Evolutionary conservation across 2,113 vertebrate species (phyloP), one percentile per base, ranked within the genome.

Genomic region (Lepidothrix coronata): DNA sequence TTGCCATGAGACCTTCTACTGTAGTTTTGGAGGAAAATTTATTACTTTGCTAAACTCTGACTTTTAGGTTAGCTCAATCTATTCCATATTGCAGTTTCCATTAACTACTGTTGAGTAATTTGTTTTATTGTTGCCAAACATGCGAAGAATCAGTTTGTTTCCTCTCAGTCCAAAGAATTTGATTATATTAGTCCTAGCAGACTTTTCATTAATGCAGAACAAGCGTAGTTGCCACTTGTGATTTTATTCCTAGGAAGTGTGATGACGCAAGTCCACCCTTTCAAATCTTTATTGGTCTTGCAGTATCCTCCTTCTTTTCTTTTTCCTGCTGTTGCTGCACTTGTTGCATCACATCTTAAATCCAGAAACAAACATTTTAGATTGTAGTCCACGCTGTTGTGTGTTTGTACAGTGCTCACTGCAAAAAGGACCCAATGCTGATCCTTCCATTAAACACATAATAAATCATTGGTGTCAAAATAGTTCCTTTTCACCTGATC

Each of bases 291-390:
- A 35, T 55, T 77, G 74, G 51, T 15, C 14, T 87, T 78, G 30
- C 43, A 55, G 33, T 44, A 44, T 25, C 30, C 37, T 65, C 6
- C 37, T 71, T 3, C 31, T 71, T 8, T 30, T 12, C n/a, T 73
- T 58, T 13, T 58, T 55, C 46, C 33, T 72, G 13, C 46, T 87
- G 46, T 65, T 70, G 52, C 37, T 76, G 66, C 76, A 96, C 91
- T 95, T 96, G 85, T 96, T 96, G 96, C 95, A 66, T 70, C 62
- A 7, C 2, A 0, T 57, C 57, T 87, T 72, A 78, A 87, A 79
- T n/a, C 46, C 46, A 81, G n/a, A 16, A 43, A 55, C 28, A 44
- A 90, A 65, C 8, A 7, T 46, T 78, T 84, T 37, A 49, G 33
- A 20, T 41, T 63, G 27, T 12, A 81, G 52, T 52, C 27, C 3